Percentiles rank a stretch among this genome's conserved stretches.
These are phyloP conservation scores for Heliconius hermathena DNA, from an alignment of 1,140 invertebrate genomes.

Conservation along the genomic window DNA sequence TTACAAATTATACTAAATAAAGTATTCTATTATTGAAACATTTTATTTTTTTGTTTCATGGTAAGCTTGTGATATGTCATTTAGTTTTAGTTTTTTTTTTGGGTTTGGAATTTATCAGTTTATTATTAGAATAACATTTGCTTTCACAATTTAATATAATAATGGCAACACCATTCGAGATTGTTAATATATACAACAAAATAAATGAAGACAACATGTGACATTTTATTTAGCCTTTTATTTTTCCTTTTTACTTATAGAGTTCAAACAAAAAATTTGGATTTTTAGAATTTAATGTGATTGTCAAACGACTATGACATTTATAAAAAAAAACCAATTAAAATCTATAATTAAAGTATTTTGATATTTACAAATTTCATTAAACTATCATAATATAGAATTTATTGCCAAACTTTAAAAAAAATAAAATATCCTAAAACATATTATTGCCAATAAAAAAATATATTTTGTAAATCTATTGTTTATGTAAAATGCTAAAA, in stretches of 20 bases:
- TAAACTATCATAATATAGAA: conserved; percentile 1
- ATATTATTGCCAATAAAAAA: background rate
- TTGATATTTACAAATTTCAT: background rate
- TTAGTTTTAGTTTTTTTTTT: conserved; percentile 47
- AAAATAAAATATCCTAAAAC: background rate
- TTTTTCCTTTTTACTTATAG: conserved; percentile 33
- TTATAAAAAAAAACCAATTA: background rate
- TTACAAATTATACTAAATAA: background rate
- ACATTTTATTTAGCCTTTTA: conserved; percentile 46
- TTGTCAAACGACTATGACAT: background rate
- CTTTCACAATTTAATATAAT: conserved; percentile 39
- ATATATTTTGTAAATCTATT: background rate
- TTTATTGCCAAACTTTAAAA: background rate
- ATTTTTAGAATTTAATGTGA: background rate
- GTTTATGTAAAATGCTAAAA: background rate
- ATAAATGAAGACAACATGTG: conserved; percentile 51
- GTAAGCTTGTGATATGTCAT: conserved; percentile 47
- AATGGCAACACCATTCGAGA: conserved; percentile 55
- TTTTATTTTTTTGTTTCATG: conserved; percentile 17
- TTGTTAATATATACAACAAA: conserved; percentile 59
- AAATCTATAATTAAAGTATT: background rate
- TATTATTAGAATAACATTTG: conserved; percentile 43
- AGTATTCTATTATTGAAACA: background rate
- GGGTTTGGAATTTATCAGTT: conserved; percentile 51
- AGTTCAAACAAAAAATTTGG: background rate